Percentiles rank a stretch among this genome's conserved stretches.
Evolutionary conservation across 2,113 vertebrate species (phyloP).

Genomic region (Pungitius pungitius): DNA sequence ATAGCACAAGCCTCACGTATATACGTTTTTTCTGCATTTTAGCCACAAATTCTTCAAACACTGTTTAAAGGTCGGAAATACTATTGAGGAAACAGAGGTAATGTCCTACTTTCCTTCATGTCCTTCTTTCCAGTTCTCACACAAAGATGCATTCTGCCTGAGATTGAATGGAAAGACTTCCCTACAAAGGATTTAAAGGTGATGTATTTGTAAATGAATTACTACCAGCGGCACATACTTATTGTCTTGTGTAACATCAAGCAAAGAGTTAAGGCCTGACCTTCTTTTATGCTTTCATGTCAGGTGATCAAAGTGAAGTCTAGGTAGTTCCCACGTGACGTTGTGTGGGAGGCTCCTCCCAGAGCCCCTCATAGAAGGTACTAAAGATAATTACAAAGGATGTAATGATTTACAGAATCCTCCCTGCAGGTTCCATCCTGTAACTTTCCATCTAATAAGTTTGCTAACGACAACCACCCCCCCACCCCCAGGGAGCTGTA

Average conservation of each 20-base stretch:
- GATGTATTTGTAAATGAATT: not conserved
- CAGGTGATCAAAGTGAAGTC: not conserved
- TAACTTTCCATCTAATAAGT: not conserved
- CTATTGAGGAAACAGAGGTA: not conserved
- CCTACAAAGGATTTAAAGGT: not conserved
- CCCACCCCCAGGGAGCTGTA: not conserved
- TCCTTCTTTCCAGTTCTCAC: too few species aligned
- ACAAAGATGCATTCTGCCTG: not conserved
- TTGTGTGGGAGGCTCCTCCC: not conserved
- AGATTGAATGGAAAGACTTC: not conserved
- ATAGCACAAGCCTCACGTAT: slow-evolving; percentile 16
- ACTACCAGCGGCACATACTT: not conserved
- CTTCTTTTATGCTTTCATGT: not conserved
- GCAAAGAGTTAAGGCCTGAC: not conserved
- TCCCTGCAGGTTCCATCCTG: not conserved
- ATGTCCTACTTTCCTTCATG: not conserved
- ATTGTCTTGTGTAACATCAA: not conserved
- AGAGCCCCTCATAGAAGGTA: not conserved
- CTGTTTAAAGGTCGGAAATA: not conserved
- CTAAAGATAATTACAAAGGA: not conserved
- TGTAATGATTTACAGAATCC: not conserved
- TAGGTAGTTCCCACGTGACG: not conserved
- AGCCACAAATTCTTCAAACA: not conserved
- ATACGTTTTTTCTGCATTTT: not conserved
- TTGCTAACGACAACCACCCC: not conserved